Evolutionary conservation across 2,113 vertebrate species (phyloP).

Genomic region (Danio rerio): DNA sequence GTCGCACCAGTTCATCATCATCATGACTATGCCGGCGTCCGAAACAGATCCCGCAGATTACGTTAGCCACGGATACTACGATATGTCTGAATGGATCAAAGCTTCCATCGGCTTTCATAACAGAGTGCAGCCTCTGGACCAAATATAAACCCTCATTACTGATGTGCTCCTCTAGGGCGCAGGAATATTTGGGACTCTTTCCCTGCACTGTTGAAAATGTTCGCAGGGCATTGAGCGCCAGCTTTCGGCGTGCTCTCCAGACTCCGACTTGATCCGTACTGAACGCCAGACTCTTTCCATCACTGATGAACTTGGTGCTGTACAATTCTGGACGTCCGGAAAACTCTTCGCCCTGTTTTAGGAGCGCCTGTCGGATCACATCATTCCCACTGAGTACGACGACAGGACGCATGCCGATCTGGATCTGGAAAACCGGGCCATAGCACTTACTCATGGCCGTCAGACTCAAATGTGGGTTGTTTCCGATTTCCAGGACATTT

Average conservation of each 20-base stretch:
- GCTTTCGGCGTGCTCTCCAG: constrained; percentile 77
- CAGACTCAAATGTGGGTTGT: constrained; percentile 81
- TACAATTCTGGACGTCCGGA: constrained; percentile 83
- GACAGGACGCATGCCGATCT: constrained; percentile 84
- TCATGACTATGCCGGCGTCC: constrained; percentile 81
- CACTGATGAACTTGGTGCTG: constrained; percentile 70
- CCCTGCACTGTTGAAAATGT: constrained; percentile 71
- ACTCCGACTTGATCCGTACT: constrained; percentile 71
- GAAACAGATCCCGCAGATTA: constrained; percentile 90
- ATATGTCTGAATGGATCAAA: constrained; percentile 84
- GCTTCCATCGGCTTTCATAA: constrained; percentile 72
- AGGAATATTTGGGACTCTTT: constrained; percentile 65
- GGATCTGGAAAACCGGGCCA: constrained; percentile 84
- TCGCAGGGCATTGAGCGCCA: constrained; percentile 80
- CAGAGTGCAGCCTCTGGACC: constrained; percentile 67
- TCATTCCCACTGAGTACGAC: constrained; percentile 86
- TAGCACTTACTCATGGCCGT: constrained; percentile 80
- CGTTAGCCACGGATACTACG: constrained; percentile 86
- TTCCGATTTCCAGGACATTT: constrained; percentile 78
- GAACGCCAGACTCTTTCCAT: constrained; percentile 83
- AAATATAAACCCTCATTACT: constrained; percentile 78
- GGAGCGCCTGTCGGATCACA: constrained; percentile 83
- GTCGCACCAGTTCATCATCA: constrained; percentile 78
- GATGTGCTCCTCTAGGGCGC: constrained; percentile 81
- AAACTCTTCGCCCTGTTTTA: constrained; percentile 88